Conservation (phyloP, 2,888 invertebrate species). For the Chrysotoxum bicinctum region DNA sequence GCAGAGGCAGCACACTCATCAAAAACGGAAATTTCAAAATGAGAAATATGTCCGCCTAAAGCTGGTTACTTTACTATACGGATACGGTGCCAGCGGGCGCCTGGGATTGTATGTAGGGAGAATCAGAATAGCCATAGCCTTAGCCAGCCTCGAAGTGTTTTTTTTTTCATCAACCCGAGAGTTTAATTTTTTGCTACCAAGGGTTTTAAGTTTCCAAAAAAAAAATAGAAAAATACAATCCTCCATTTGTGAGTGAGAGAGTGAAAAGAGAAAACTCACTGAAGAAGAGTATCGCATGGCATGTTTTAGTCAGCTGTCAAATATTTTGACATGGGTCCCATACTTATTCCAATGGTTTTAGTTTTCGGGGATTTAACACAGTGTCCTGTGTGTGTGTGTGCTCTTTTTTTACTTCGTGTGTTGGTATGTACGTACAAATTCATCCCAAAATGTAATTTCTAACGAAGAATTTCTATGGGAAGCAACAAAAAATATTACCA, state of each 20-base stretch:
- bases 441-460: conserved; percentile 70
- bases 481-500: not conserved
- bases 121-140: conserved; percentile 26
- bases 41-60: conserved; percentile 72
- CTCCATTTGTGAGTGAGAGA: conserved; percentile 33
- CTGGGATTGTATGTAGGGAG: conserved; percentile 19
- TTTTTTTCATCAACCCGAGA: conserved; percentile 28
- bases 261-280: conserved; percentile 26
- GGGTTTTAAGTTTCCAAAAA: conserved; percentile 59
- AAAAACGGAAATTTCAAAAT: conserved; percentile 69
- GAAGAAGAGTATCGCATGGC: conserved; percentile 77
- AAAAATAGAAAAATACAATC: not conserved
- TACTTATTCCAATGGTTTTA: conserved; percentile 72
- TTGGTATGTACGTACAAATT: conserved; percentile 33
- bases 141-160: conserved; percentile 42
- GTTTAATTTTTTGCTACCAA: conserved; percentile 58
- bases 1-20: conserved; percentile 56
- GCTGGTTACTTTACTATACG: conserved; percentile 35
- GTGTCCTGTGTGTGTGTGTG: conserved; percentile 31
- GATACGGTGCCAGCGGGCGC: conserved; percentile 29
- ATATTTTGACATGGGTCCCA: conserved; percentile 82
- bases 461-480: conserved; percentile 52
- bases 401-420: conserved; percentile 25
- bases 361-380: conserved; percentile 71
- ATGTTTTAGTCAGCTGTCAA: conserved; percentile 82